Evolutionary conservation across 1,140 invertebrate genomes (phyloP).

Genomic region (Helicoverpa zea): DNA sequence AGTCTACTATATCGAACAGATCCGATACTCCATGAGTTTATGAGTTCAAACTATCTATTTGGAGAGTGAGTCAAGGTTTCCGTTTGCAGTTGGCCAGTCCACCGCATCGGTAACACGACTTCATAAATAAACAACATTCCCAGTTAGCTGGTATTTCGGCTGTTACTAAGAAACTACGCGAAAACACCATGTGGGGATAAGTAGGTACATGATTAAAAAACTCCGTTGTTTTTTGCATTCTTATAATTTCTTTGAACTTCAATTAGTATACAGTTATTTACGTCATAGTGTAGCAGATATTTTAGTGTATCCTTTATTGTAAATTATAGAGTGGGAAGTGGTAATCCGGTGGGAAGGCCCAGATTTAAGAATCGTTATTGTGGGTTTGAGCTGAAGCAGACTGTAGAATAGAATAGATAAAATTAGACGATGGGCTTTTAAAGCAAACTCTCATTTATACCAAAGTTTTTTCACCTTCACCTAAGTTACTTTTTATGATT

Average conservation of each 20-base stretch:
- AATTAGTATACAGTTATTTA: background rate
- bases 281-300: too few relatives aligned
- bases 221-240: background rate
- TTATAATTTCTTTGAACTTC: background rate
- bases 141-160: background rate
- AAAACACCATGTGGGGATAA: constrained; percentile 10
- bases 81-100: constrained; percentile 23
- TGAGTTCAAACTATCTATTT: constrained; percentile 59
- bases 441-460: too few relatives aligned
- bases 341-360: too few relatives aligned
- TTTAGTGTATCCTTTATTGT: too few relatives aligned
- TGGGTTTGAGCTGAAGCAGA: too few relatives aligned
- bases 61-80: constrained; percentile 60
- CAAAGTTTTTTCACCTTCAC: too few relatives aligned
- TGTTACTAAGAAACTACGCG: constrained; percentile 20
- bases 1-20: constrained; percentile 32
- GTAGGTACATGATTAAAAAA: background rate
- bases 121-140: constrained; percentile 40
- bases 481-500: too few relatives aligned
- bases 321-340: too few relatives aligned
- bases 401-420: too few relatives aligned
- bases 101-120: constrained; percentile 32
- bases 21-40: constrained; percentile 31
- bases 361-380: too few relatives aligned
- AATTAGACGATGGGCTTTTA: too few relatives aligned